These are phyloP conservation scores for Nansenia antarctica DNA, from an alignment of 2,113 vertebrate genomes.

Conservation along the genomic window DNA sequence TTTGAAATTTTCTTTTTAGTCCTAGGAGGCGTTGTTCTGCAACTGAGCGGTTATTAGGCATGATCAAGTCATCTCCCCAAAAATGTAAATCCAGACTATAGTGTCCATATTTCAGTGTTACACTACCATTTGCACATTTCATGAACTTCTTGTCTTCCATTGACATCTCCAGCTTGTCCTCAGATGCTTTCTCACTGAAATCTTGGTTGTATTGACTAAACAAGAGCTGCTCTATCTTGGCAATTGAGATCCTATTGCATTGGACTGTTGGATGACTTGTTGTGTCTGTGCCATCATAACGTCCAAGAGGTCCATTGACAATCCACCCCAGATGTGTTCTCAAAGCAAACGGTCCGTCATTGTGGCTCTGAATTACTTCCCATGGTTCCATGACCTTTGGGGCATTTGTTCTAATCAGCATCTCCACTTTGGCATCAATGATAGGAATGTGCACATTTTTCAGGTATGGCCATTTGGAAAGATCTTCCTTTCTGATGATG, in stretches of 20 bases:
- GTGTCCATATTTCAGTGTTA: neutral
- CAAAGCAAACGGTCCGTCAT: too few species aligned
- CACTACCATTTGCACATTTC: neutral
- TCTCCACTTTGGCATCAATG: too few species aligned
- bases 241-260: conserved; percentile 6
- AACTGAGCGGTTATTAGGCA: neutral
- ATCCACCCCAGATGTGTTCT: neutral
- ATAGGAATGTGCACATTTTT: too few species aligned
- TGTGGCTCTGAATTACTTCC: too few species aligned
- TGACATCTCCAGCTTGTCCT: conserved; percentile 14
- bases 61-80: neutral
- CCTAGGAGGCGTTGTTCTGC: neutral
- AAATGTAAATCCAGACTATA: neutral
- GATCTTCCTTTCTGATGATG: too few species aligned
- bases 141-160: conserved; percentile 11
- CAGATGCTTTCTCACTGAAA: conserved; percentile 3
- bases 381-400: too few species aligned
- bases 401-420: too few species aligned
- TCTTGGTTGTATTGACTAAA: conserved; percentile 3
- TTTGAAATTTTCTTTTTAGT: neutral
- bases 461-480: too few species aligned
- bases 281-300: neutral
- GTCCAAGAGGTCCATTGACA: neutral
- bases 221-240: conserved; percentile 10
- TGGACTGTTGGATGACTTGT: neutral